Percentiles rank a stretch among this genome's conserved stretches.
These are phyloP conservation scores for Arenicola marina DNA, from an alignment of 2,888 invertebrate genomes.

Conservation along the genomic window DNA sequence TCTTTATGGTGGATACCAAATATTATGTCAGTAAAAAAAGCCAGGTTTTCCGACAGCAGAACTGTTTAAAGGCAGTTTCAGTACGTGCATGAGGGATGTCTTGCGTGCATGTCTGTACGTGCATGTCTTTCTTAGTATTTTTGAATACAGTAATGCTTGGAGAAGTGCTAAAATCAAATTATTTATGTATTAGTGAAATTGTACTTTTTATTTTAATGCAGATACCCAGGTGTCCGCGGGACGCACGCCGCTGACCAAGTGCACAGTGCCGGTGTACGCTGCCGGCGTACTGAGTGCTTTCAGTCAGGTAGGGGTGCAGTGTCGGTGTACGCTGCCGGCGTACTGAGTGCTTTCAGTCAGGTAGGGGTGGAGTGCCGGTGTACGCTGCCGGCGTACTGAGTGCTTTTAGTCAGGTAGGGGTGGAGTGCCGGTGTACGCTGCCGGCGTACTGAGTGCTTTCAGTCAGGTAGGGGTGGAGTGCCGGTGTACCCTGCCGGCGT, in stretches of 20 bases:
- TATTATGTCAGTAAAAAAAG: too few relatives aligned
- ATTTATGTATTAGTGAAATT: too few relatives aligned
- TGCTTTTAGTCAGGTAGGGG: conserved; percentile 53
- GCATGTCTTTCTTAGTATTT: too few relatives aligned
- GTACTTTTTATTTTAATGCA: not conserved
- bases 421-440: conserved; percentile 59
- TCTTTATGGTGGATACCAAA: too few relatives aligned
- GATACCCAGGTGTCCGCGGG: not conserved
- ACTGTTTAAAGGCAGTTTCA: too few relatives aligned
- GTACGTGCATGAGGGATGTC: too few relatives aligned
- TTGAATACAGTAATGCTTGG: too few relatives aligned
- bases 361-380: conserved; percentile 59
- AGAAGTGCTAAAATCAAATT: too few relatives aligned
- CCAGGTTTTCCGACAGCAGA: too few relatives aligned
- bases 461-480: conserved; percentile 56
- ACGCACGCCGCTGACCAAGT: conserved; percentile 45
- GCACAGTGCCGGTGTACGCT: conserved; percentile 60
- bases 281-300: conserved; percentile 58
- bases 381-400: conserved; percentile 59
- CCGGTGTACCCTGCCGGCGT: conserved; percentile 61
- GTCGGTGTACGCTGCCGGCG: conserved; percentile 60
- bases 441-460: conserved; percentile 58
- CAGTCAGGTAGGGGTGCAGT: conserved; percentile 56
- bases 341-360: conserved; percentile 55
- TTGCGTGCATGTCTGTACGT: too few relatives aligned